phyloP scores from a whole-genome alignment of 2,113 vertebrate genomes.

The Heterocephalus glaber region DNA sequence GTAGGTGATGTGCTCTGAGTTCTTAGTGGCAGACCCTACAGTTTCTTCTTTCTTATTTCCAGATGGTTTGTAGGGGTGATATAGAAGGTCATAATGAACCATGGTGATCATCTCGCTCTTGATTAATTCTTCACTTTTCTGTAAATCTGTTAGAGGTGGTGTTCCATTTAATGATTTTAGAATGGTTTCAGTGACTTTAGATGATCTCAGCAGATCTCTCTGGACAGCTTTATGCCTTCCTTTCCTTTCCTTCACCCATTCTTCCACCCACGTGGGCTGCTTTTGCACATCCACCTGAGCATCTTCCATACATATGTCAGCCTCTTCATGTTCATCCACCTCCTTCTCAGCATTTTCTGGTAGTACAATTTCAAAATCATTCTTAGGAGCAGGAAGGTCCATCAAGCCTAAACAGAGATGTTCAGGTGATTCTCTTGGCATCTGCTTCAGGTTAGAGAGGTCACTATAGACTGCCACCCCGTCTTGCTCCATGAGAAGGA shows the following conservation, averaged over 20 bases:
- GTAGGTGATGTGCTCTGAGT: constrained; percentile 92
- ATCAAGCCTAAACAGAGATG: not conserved
- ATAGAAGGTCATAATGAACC: constrained; percentile 95
- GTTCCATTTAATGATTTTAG: constrained; percentile 93
- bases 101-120: constrained; percentile 99
- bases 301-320: constrained; percentile 93
- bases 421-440: constrained; percentile 92
- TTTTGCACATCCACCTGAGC: constrained; percentile 92
- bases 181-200: constrained; percentile 97
- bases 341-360: constrained; percentile 97
- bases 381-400: not conserved
- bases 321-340: constrained; percentile 90
- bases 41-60: constrained; percentile 89
- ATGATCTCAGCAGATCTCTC: constrained; percentile 92
- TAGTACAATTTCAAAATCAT: constrained; percentile 86
- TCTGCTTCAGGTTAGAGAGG: constrained; percentile 91
- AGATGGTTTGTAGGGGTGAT: constrained; percentile 89
- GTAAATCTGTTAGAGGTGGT: constrained; percentile 89
- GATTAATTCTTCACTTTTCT: constrained; percentile 96
- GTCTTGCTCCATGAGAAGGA: constrained; percentile 91
- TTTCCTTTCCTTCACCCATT: constrained; percentile 94
- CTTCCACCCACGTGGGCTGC: constrained; percentile 91
- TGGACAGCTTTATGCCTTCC: constrained; percentile 95
- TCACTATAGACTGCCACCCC: constrained; percentile 91
- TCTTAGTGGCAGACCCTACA: constrained; percentile 90